A percentile compares a stretch with the other conserved stretches of the same genome.
Evolutionary conservation across 2,888 invertebrate species (phyloP).

Genomic region (Thereva nobilitata): DNA sequence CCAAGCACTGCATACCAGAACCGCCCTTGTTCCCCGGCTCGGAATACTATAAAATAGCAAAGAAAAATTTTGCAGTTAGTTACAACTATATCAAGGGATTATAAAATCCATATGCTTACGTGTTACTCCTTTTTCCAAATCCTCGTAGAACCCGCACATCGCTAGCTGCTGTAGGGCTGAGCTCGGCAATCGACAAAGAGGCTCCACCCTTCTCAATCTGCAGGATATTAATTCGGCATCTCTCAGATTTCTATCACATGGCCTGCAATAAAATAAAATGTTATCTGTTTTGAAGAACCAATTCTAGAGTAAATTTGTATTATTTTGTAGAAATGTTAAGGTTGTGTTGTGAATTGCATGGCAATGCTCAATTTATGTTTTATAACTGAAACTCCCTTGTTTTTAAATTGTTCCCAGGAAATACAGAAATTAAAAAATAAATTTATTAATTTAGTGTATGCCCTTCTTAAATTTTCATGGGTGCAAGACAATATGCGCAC

Average conservation of each 20-base stretch:
- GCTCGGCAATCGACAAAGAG: slow-evolving; percentile 67
- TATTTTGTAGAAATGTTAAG: no score
- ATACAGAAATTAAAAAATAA: no score
- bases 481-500: no score
- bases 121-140: slow-evolving; percentile 76
- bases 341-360: no score
- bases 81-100: background rate
- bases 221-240: slow-evolving; percentile 74
- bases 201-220: slow-evolving; percentile 67
- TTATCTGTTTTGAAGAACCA: background rate
- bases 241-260: slow-evolving; percentile 71
- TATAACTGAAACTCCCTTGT: no score
- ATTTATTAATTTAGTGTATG: no score
- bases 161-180: slow-evolving; percentile 74
- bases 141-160: slow-evolving; percentile 76
- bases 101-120: slow-evolving; percentile 62
- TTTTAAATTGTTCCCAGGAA: no score
- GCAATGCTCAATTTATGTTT: no score
- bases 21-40: slow-evolving; percentile 76
- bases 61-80: background rate
- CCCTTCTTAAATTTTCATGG: no score
- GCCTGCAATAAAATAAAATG: slow-evolving; percentile 60
- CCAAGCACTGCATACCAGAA: slow-evolving; percentile 79
- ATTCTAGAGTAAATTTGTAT: slow-evolving; percentile 14
- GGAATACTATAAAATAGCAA: slow-evolving; percentile 65